Evolutionary conservation across 1,140 invertebrate species (phyloP), one percentile per base, ranked within the genome.

Genomic region (Drosophila willistoni): DNA sequence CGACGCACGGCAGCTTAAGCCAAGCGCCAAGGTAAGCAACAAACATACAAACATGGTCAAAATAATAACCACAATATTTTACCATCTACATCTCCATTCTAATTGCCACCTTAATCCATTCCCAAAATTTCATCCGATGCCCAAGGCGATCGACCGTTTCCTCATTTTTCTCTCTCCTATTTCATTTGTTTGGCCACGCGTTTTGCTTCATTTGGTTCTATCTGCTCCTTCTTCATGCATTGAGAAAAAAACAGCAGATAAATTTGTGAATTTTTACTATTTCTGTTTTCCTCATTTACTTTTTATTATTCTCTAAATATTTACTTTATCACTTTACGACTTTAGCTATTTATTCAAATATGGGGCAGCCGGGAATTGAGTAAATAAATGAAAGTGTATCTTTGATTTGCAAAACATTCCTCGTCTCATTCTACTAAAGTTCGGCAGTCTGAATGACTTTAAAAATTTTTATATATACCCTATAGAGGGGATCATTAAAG

Each of bases 1-100:
- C 90, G 80, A 87, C 90, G 73, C 80, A 91, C 82, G 90, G 90
- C 83, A 91, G 83, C 86, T 91, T 91, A 85, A 91, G 90, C 71
- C 90, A 91, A 91, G 90, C 85, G 83, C 90, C 90, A 75, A 91
- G 90, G 90, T 91, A 91, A 91, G 89, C 64, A 57, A 41, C 56
- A 47, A 29, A 25, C 25, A 25, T 25, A 7, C 39, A 22, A 22
- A 25, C 22, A 19, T 47, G 44, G 44, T 19, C 17, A 29, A 29
- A 29, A 29, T 6, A 29, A 29, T 29, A 7, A 6, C 29, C 29
- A 29, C 6, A 29, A 29, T 7, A 29, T 29, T 29, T 6, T 29
- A 6, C 29, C 5, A 29, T 29, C 5, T 7, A 29, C 1, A 12
- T 4, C 2, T 19, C 44, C 29, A 29, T 29, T 29, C 29, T 29